Conservation (phyloP, 2,113 vertebrate genomes). For the Oncorhynchus nerka region DNA sequence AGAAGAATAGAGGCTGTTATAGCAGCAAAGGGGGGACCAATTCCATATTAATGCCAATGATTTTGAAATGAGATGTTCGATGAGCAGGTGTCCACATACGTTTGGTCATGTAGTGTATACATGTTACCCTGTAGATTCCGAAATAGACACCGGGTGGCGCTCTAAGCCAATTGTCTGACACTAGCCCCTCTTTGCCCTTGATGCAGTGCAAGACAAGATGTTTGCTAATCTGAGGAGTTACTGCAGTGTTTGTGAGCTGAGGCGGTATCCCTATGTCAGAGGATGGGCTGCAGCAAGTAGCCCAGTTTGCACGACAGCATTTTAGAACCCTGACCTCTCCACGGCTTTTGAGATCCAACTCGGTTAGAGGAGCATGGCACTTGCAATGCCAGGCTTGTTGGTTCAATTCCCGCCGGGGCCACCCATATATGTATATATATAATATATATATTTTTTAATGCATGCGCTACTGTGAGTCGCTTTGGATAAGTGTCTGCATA, state of each 20-base stretch:
- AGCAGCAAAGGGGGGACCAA: too few species aligned
- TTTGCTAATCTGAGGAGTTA: background rate
- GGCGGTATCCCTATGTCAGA: background rate
- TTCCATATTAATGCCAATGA: too few species aligned
- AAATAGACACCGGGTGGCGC: constrained; percentile 46
- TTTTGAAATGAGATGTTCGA: too few species aligned
- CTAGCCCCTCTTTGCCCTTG: background rate
- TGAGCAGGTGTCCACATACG: too few species aligned
- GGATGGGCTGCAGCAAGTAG: background rate
- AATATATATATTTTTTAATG: too few species aligned
- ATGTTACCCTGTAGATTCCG: background rate
- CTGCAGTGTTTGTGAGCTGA: background rate
- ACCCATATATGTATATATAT: too few species aligned
- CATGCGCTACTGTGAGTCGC: too few species aligned
- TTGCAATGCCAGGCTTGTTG: background rate
- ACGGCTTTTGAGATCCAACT: background rate
- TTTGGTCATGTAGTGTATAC: background rate
- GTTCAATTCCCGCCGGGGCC: background rate
- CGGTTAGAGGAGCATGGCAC: background rate
- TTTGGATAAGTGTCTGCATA: too few species aligned
- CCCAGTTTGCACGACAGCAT: background rate
- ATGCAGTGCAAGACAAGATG: background rate
- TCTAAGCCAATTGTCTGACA: constrained; percentile 15
- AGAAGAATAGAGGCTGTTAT: too few species aligned
- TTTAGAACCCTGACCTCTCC: background rate